phyloP scores from a whole-genome alignment of 2,113 vertebrate genomes.

The Odocoileus hemionus region DNA sequence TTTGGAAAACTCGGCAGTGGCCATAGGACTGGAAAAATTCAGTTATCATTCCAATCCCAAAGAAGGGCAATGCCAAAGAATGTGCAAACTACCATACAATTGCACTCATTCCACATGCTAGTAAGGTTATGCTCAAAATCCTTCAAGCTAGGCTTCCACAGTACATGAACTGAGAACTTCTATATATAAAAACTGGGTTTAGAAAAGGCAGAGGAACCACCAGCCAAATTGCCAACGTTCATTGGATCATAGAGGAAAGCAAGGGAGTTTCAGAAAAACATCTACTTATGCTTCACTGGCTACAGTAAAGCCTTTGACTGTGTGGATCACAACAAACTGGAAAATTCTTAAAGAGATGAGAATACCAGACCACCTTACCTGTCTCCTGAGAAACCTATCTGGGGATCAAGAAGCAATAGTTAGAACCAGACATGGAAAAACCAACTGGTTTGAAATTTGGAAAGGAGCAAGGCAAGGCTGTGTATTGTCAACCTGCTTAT shows the following conservation, averaged over 20 bases:
- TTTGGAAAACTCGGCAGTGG: neutral
- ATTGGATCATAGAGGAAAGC: neutral
- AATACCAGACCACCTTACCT: neutral
- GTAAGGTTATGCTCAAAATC: neutral
- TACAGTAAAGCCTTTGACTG: neutral
- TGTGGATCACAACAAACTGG: neutral
- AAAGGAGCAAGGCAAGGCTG: neutral
- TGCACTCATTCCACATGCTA: neutral
- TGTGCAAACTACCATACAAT: fast-evolving
- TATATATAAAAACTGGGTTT: neutral
- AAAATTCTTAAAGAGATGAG: neutral
- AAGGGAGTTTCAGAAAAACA: neutral
- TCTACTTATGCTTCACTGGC: neutral
- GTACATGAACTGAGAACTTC: neutral
- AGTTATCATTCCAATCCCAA: neutral
- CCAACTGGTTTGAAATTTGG: neutral
- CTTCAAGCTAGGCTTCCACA: neutral
- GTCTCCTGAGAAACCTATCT: neutral
- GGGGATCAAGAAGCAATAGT: neutral
- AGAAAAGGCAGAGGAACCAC: neutral
- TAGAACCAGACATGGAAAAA: neutral
- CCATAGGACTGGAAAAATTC: neutral
- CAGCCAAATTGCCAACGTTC: neutral
- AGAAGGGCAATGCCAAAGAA: neutral
- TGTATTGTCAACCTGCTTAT: neutral